Base-by-base conservation (phyloP, 2,113 vertebrate genomes). In the Manacus vitellinus region DNA sequence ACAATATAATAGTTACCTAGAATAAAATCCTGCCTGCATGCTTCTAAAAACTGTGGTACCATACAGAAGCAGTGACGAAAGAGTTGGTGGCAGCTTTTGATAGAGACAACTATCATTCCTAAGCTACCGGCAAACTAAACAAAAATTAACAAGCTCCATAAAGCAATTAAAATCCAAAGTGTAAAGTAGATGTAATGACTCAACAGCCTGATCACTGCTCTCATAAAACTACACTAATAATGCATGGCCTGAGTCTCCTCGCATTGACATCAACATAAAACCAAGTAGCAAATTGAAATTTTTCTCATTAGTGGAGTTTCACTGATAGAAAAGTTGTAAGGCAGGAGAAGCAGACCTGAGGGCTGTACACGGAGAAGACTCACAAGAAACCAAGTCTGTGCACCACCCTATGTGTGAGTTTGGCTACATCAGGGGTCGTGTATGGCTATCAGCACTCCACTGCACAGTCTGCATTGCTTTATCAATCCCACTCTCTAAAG, bases 161-260 rank as follows among this genome's bases (percentile, higher is more conserved):
- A 95, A 96, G 54, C 88, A 92, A 96, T 94, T 94, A 94, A 96
- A 95, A 92, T 87, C 58, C 70, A 61, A 94, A 92, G 81, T 71
- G 52, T 94, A 95, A 81, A 91, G 87, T 2, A 75, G 68, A 81
- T 71, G 66, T 87, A 92, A 94, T 92, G 89, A 97, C 94, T 95
- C 93, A 96, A 80, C 86, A 89, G 61, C 65, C 68, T 47, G 68
- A 89, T 91, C 89, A 49, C 79, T 65, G 35, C 52, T 70, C 39
- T 89, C 90, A 65, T 94, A 92, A 95, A 95, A 91, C 44, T 72
- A 86, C 49, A 31, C 77, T 88, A 85, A 49, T 72, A 88, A 91
- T 52, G 84, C 88, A 85, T 3, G 6, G 79, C 39, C 68, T 44
- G n/a, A 88, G 59, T 56, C 88, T 86, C 58, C n/a, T 84, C 5